Evolutionary conservation across 2,797 vertebrate genomes (phyloP), one percentile per base, ranked within the genome.

Genomic region (Rhodeus uyekii): DNA sequence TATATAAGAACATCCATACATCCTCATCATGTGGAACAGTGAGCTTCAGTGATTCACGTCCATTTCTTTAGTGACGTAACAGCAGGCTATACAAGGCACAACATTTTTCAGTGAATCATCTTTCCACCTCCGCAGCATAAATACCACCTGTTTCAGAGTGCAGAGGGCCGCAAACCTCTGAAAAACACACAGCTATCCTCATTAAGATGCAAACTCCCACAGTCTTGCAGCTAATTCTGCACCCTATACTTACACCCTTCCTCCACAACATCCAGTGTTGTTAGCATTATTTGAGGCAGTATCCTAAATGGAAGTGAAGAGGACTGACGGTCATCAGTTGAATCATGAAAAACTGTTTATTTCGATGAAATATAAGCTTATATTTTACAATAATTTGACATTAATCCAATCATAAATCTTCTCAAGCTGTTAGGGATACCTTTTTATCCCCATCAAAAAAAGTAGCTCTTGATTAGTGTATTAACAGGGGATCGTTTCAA

Each of bases 71-170:
- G 78, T 87, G 87, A 88, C 82, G 83, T 81, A 73, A 84, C 53
- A 81, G 38, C 80, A 80, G 60, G 68, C 83, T 87, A 86, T 81
- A 88, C 74, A 68, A 60, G 81, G 86, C 80, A 80, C 71, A 76
- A 76, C 27, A 36, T 58, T 73, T 83, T 74, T 55, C 75, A 58
- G 80, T 88, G 87, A 88, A 88, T 88, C 87, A 88, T 88, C 86
- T 81, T 75, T 84, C 87, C 81, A 86, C 86, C 86, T 86, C 74
- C 67, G 44, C 63, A 83, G 83, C 84, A 88, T 86, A 88, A 88
- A 86, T 88, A 88, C 86, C 87, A 87, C 87, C 87, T 88, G 86
- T 85, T 88, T 80, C 69, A 75, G 74, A 74, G 87, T 27, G 77
- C 68, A 82, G 38, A 74, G 80, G 24, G 61, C 61, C 58, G 71